phyloP scores from a whole-genome alignment of 2,888 invertebrate species.

The Prosopocoilus inquinatus region DNA sequence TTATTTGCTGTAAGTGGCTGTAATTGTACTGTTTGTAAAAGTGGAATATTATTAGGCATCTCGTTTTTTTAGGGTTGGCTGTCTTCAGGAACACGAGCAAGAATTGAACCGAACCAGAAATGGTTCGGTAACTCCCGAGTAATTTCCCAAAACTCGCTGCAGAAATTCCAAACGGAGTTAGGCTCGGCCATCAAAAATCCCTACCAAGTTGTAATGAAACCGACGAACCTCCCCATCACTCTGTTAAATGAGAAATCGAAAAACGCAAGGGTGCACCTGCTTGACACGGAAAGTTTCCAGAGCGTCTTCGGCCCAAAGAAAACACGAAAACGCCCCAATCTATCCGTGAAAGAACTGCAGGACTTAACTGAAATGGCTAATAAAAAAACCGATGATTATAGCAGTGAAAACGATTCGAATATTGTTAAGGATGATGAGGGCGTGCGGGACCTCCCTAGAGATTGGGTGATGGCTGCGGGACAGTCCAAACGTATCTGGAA shows the following conservation, averaged over 20 bases:
- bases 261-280: constrained; percentile 86
- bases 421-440: constrained; percentile 79
- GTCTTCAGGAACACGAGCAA: constrained; percentile 83
- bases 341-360: constrained; percentile 72
- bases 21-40: too few relatives aligned
- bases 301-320: constrained; percentile 95
- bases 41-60: constrained; percentile 3
- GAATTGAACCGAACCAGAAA: constrained; percentile 95
- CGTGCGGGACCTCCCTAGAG: constrained; percentile 75
- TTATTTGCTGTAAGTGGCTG: too few relatives aligned
- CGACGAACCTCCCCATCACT: constrained; percentile 91
- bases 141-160: constrained; percentile 85
- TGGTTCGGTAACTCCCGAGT: constrained; percentile 99
- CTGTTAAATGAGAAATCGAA: constrained; percentile 90
- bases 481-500: constrained; percentile 98
- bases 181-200: constrained; percentile 94
- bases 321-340: constrained; percentile 84
- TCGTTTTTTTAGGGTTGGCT: constrained; percentile 62
- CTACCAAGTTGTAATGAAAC: constrained; percentile 96
- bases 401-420: constrained; percentile 79
- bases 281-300: constrained; percentile 94
- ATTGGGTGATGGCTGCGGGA: constrained; percentile 94
- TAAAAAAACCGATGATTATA: constrained; percentile 73
- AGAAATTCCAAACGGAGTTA: constrained; percentile 91
- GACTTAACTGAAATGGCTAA: constrained; percentile 74